Conservation (phyloP, 2,113 vertebrate species). For the Neogale vison region DNA sequence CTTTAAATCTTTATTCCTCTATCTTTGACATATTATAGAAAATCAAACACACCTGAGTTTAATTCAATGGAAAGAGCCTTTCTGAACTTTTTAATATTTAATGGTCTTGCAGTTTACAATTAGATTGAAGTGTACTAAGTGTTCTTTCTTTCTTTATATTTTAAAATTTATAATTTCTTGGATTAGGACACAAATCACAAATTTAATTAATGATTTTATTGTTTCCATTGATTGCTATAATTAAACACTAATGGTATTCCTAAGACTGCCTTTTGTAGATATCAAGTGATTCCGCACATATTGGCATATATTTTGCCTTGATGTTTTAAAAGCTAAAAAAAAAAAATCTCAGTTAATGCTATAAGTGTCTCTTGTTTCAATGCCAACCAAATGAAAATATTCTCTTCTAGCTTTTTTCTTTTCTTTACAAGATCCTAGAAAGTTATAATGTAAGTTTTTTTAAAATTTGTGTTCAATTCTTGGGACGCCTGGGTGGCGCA, state of each 20-base stretch:
- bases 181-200: background rate
- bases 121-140: background rate
- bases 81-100: background rate
- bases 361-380: conserved; percentile 14
- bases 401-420: background rate
- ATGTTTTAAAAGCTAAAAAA: background rate
- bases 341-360: background rate
- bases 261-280: background rate
- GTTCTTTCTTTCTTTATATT: background rate
- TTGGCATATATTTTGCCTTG: background rate
- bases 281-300: background rate
- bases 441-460: background rate
- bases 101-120: background rate
- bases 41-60: background rate
- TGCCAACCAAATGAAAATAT: background rate
- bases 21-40: background rate
- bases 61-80: background rate
- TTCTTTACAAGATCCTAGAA: background rate
- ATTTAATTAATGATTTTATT: conserved; percentile 33
- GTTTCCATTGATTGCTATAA: background rate
- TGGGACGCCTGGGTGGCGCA: too few relatives aligned
- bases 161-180: conserved; percentile 30
- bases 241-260: conserved; percentile 11
- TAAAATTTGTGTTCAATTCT: background rate
- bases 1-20: background rate